Conservation (phyloP, 2,888 invertebrate species). For the Calephelis perditalis region DNA sequence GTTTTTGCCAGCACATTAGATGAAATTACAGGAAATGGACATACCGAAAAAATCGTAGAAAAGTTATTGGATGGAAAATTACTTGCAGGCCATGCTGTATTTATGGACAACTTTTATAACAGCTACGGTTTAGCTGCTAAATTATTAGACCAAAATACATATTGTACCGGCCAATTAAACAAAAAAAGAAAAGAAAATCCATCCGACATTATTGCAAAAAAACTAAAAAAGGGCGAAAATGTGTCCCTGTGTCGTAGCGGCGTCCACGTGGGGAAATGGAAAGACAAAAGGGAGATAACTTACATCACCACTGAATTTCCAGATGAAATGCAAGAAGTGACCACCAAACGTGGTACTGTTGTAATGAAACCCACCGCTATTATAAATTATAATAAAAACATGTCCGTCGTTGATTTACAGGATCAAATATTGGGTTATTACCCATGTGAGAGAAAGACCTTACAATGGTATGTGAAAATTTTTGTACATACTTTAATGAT, state of each 20-base stretch:
- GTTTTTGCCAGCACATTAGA: background rate
- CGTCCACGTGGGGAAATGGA: background rate
- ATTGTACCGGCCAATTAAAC: background rate
- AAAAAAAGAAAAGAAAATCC: background rate
- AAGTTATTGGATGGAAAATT: background rate
- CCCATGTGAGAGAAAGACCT: background rate
- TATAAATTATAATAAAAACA: background rate
- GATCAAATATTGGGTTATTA: background rate
- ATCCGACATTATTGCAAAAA: background rate
- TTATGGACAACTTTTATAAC: background rate
- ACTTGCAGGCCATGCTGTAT: background rate
- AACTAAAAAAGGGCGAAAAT: conserved; percentile 1
- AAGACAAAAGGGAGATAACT: background rate
- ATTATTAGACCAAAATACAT: background rate
- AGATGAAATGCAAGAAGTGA: background rate
- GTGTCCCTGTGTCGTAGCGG: background rate
- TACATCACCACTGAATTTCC: background rate
- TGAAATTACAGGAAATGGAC: background rate
- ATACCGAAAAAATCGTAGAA: background rate
- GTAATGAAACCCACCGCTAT: background rate
- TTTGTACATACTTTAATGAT: background rate
- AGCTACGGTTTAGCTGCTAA: background rate
- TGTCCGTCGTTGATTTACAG: background rate
- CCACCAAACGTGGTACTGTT: background rate
- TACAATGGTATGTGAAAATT: background rate